Evolutionary conservation across 2,888 invertebrate genomes (phyloP).

Genomic region (Erebia palarica): DNA sequence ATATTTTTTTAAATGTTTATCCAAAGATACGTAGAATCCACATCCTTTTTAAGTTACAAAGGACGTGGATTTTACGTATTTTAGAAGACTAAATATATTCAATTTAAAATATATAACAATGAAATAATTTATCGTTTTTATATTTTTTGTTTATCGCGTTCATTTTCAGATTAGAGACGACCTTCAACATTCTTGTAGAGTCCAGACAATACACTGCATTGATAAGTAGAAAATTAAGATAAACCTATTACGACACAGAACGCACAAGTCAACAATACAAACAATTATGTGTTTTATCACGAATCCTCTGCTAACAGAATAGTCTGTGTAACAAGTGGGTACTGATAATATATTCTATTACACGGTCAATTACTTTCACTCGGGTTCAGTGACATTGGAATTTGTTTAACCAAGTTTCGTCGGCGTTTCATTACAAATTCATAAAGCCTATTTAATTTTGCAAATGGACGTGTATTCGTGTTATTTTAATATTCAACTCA

Average conservation of each 20-base stretch:
- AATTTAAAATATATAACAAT: no score
- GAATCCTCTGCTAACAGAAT: conserved; percentile 18
- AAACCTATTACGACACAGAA: neutral
- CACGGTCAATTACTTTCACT: conserved; percentile 57
- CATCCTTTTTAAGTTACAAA: no score
- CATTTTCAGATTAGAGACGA: no score
- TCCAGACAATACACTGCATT: neutral
- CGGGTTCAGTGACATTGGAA: conserved; percentile 61
- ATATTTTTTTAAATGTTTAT: no score
- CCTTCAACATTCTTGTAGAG: neutral
- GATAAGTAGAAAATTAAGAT: conserved; percentile 1
- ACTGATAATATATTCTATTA: conserved; percentile 66
- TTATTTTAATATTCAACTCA: conserved; percentile 34
- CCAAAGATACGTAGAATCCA: no score
- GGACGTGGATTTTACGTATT: no score
- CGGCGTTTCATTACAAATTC: conserved; percentile 41
- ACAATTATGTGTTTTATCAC: conserved; percentile 12
- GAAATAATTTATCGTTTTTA: no score
- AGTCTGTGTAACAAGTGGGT: conserved; percentile 20
- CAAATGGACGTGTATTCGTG: conserved; percentile 48
- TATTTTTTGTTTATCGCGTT: no score
- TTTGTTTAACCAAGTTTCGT: conserved; percentile 49
- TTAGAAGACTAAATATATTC: no score
- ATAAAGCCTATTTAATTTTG: conserved; percentile 50
- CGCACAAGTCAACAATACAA: neutral